phyloP scores from a whole-genome alignment of 1,140 invertebrate genomes.

The Sipha flava region DNA sequence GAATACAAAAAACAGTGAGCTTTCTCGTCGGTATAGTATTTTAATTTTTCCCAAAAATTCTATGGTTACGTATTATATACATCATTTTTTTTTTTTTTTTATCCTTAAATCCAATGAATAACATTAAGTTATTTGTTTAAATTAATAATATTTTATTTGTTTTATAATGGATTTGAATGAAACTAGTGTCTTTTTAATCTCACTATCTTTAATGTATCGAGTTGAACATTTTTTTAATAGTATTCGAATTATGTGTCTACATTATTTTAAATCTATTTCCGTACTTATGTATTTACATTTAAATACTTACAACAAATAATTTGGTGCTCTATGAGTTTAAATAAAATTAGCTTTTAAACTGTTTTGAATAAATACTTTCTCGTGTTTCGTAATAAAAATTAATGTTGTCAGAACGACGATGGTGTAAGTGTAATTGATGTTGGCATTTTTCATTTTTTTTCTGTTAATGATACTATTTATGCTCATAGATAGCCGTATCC shows the following conservation, averaged over 20 bases:
- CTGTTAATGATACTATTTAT: not conserved
- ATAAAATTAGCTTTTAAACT: not conserved
- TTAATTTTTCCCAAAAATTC: not conserved
- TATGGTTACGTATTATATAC: too few species aligned
- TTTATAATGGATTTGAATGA: not conserved
- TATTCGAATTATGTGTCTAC: not conserved
- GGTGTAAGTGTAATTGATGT: too few species aligned
- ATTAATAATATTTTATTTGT: not conserved
- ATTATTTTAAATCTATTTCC: not conserved
- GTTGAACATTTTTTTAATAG: not conserved
- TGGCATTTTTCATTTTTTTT: not conserved
- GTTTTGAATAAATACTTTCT: not conserved
- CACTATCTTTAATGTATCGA: not conserved
- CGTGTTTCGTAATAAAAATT: not conserved
- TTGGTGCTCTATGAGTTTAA: not conserved
- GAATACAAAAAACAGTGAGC: not conserved
- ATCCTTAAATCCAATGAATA: not conserved
- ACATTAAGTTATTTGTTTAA: not conserved
- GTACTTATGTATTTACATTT: not conserved
- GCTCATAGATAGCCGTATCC: not conserved
- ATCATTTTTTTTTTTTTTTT: not conserved
- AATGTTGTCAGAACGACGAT: not conserved
- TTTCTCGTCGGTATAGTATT: not conserved
- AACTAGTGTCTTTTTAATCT: not conserved
- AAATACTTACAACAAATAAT: not conserved